Evolutionary conservation across 1,140 invertebrate genomes (phyloP).

Genomic region (Chironomus striatipennis): DNA sequence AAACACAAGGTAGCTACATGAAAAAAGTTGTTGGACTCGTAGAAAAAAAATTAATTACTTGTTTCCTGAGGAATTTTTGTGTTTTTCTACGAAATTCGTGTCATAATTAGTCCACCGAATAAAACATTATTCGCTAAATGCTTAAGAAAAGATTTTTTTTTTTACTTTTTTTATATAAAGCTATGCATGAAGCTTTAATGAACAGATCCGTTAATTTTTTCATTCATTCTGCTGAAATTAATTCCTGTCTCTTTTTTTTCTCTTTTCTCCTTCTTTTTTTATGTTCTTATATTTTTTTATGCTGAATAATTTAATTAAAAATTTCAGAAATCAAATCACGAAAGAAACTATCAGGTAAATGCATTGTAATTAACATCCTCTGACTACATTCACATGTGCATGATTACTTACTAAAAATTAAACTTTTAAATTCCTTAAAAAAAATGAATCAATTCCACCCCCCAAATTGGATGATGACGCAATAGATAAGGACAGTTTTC

Average conservation of each 20-base stretch:
- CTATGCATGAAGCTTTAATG: background rate
- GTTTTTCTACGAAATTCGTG: conserved; percentile 17
- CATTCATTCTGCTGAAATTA: background rate
- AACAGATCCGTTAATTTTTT: background rate
- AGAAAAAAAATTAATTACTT: conserved; percentile 20
- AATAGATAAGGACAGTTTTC: conserved; percentile 77
- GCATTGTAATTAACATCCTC: too few relatives aligned
- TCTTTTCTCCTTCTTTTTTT: background rate
- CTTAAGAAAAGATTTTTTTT: background rate
- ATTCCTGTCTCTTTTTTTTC: background rate
- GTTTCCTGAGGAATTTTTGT: conserved; percentile 21
- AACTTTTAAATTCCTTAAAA: conserved; percentile 17
- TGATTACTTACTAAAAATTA: conserved; percentile 25
- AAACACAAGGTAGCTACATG: conserved; percentile 18
- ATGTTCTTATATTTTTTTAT: too few relatives aligned
- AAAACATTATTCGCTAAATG: conserved; percentile 7
- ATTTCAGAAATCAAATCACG: conserved; percentile 17
- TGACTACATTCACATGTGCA: background rate
- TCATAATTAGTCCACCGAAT: conserved; percentile 12
- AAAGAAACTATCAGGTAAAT: background rate
- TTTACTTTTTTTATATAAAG: too few relatives aligned
- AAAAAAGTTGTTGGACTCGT: conserved; percentile 5
- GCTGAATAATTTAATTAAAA: background rate
- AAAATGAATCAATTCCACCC: too few relatives aligned
- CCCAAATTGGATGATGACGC: too few relatives aligned